These are phyloP conservation scores for Drosophila bifasciata DNA, from an alignment of 1,140 invertebrate genomes.

Conservation along the genomic window DNA sequence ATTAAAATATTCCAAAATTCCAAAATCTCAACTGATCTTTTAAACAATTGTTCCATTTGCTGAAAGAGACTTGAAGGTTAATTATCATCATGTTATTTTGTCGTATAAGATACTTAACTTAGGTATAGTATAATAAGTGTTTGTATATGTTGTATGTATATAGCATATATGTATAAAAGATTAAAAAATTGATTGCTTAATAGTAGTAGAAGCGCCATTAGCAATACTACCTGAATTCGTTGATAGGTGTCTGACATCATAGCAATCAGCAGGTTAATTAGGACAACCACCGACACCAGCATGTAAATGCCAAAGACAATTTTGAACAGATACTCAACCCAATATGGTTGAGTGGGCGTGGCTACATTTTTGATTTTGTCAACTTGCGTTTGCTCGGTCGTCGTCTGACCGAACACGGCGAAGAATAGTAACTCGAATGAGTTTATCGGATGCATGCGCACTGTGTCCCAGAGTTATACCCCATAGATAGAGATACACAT, in stretches of 20 bases:
- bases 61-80: constrained; percentile 66
- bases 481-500: constrained; percentile 40
- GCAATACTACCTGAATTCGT: constrained; percentile 93
- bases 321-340: constrained; percentile 93
- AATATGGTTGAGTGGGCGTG: constrained; percentile 87
- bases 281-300: constrained; percentile 98
- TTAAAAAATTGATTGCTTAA: constrained; percentile 14
- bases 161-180: constrained; percentile 14
- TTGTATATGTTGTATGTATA: constrained; percentile 14
- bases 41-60: constrained; percentile 27
- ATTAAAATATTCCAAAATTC: background rate
- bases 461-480: constrained; percentile 88
- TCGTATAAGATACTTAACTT: constrained; percentile 58
- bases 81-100: constrained; percentile 16
- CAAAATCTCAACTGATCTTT: background rate
- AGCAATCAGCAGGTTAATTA: constrained; percentile 99
- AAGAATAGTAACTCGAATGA: constrained; percentile 99
- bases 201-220: constrained; percentile 60
- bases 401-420: constrained; percentile 98
- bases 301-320: constrained; percentile 96
- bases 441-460: constrained; percentile 93
- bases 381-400: constrained; percentile 91
- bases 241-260: constrained; percentile 99
- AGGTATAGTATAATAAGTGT: constrained; percentile 23
- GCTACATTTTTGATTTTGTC: constrained; percentile 83